Evolutionary conservation across 2,888 invertebrate genomes (phyloP), one percentile per base, ranked within the genome.

Genomic region (Acheta domesticus): DNA sequence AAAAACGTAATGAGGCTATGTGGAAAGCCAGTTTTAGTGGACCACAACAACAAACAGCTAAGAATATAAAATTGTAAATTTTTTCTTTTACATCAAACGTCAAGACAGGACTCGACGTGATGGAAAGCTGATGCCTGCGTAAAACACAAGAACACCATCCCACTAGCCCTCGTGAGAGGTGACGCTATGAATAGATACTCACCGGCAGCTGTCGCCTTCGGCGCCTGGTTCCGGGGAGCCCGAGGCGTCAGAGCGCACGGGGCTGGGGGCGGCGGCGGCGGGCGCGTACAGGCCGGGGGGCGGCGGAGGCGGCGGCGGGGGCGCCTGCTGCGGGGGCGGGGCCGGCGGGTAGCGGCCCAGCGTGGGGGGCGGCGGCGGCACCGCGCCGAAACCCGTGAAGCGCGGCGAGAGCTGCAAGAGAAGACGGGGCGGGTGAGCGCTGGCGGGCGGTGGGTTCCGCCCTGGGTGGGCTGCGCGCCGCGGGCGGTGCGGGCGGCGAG

Each of bases 191-290:
- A 36, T 3, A 36, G 36, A 36, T 36, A 36, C 36, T 36, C 36
- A 86, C 83, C 89, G 87, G 82, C 86, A 84, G 77, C 86, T 76
- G 49, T 82, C 80, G 49, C 84, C 83, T 81, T 83, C 84, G 83
- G 84, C 62, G 82, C 83, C 62, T 81, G 82, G 73, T 81, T 83
- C 50, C 88, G 88, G 73, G 87, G 88, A 88, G 80, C 87, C 87
- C 76, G 89, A 84, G 62, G 62, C 62, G 62, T 62, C 62, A 5
- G 62, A 62, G 62, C 62, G 62, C 16, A 14, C 62, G n/a, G 62
- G 62, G n/a, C 62, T 62, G 62, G 16, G n/a, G 62, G 62, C 62
- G 62, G 62, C 14, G n/a, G 62, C 12, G 62, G 14, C 62, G 16
- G 62, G 16, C n/a, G 12, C 62, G 14, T 14, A 14, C 16, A n/a